Conservation (phyloP, 2,113 vertebrate genomes). For the Vombatus ursinus region DNA sequence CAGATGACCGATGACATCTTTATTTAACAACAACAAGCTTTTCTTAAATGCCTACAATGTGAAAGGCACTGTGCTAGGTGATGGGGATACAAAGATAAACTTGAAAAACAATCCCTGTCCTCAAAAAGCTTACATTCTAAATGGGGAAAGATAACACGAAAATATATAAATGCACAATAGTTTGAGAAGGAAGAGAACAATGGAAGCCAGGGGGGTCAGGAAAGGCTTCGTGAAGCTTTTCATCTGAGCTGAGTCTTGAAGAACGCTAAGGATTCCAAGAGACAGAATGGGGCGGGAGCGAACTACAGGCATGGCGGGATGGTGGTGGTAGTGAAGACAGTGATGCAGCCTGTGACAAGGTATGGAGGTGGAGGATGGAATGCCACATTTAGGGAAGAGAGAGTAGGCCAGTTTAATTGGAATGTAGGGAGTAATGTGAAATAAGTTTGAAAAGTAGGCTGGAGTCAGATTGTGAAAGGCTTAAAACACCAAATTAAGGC, state of each 20-base stretch:
- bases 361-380: neutral
- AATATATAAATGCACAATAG: neutral
- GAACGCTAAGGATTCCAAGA: neutral
- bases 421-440: neutral
- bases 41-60: neutral
- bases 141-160: neutral
- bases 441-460: neutral
- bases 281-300: neutral
- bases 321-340: neutral
- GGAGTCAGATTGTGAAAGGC: neutral
- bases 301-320: neutral
- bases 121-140: neutral
- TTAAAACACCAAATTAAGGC: neutral
- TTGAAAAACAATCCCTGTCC: neutral
- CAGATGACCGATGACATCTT: neutral
- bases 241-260: neutral
- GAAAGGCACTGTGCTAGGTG: neutral
- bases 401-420: neutral
- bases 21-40: neutral
- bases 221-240: neutral
- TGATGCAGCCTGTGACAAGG: neutral
- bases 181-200: neutral
- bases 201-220: neutral
- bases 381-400: neutral
- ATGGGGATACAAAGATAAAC: neutral